Evolutionary conservation across 1,140 invertebrate species (phyloP), one percentile per base, ranked within the genome.

Genomic region (Agraylea sexmaculata): DNA sequence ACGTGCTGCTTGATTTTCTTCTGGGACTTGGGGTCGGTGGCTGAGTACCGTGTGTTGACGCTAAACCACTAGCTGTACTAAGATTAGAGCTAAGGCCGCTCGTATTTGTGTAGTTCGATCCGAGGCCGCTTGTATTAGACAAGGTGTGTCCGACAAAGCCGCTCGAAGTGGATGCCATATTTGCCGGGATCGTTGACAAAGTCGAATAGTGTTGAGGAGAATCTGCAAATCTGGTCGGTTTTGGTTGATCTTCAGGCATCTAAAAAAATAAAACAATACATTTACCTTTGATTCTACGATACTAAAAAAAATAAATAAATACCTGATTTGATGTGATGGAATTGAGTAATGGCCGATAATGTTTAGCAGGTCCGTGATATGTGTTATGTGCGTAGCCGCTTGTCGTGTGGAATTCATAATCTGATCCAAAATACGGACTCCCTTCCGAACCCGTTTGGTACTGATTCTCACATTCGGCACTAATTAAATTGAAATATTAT

Each of bases 301-400:
- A 8, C 13, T 32, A 32, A 8, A 8, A 8, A 8, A n/a, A 15
- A 32, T 32, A 32, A 32, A 32, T 32, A 32, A 15, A 22, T 13
- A 49, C 51, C 21, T 37, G 35, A 31, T 30, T 46, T 8, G 47
- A 46, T 11, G 72, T 72, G 47, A 75, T 60, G 46, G 67, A 68
- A 36, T 73, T 64, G 4, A 80, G 59, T n/a, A 71, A 62, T 10
- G 80, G 79, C 45, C 87, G 73, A 43, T 80, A 74, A 54, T 87
- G 84, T 44, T 76, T 68, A 5, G 78, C 76, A 11, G 83, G 83
- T 5, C 88, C 88, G 62, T 93, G 88, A 64, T 92, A 93, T 1
- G 89, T 93, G 59, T 90, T 87, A 57, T 89, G 86, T 35, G 74
- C 75, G 63, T 82, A 86, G 0, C 58, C 62, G 47, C 57, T 62